Conservation (phyloP, 2,113 vertebrate species). For the Sceloporus undulatus region DNA sequence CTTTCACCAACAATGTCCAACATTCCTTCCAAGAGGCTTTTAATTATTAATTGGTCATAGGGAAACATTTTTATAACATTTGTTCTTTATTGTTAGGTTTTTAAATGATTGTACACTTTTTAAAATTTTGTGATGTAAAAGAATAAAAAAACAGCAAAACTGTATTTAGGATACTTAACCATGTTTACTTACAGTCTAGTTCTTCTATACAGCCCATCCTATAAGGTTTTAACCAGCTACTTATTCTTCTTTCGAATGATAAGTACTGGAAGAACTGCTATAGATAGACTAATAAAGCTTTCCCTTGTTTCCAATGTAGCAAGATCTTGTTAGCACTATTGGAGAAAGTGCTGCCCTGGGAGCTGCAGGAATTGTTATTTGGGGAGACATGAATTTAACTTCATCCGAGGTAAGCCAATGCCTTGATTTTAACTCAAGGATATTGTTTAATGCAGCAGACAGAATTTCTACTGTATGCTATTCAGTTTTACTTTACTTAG, state of each 20-base stretch:
- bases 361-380: conserved; percentile 83
- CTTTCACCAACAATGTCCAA: too few relatives aligned
- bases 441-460: background rate
- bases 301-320: conserved; percentile 70
- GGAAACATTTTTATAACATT: too few relatives aligned
- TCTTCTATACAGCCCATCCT: background rate
- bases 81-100: too few relatives aligned
- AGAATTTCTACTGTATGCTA: conserved; percentile 6
- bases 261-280: background rate
- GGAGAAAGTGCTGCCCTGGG: conserved; percentile 85
- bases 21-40: too few relatives aligned
- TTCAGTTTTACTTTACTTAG: background rate
- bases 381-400: conserved; percentile 83
- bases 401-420: conserved; percentile 77
- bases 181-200: background rate
- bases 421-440: conserved; percentile 22
- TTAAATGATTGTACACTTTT: too few relatives aligned
- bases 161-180: too few relatives aligned
- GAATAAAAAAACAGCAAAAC: too few relatives aligned
- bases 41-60: too few relatives aligned
- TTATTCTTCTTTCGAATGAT: background rate
- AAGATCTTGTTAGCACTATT: conserved; percentile 83
- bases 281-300: conserved; percentile 23
- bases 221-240: background rate
- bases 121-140: background rate